Percentiles rank a stretch among this genome's conserved stretches.
These are phyloP conservation scores for Bradypus variegatus DNA, from an alignment of 2,797 vertebrate genomes.

Conservation along the genomic window DNA sequence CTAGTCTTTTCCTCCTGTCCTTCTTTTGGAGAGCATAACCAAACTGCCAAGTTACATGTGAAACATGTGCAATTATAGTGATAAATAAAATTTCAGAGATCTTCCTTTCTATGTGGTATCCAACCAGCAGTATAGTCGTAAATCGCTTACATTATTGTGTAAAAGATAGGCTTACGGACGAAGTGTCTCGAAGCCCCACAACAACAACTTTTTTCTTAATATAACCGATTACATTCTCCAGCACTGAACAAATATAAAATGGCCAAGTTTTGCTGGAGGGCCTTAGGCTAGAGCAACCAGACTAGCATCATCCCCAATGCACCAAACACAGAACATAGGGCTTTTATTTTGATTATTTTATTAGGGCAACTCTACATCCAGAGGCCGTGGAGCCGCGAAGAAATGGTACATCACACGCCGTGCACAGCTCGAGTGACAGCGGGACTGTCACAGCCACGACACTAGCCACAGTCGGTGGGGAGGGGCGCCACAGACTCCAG, in stretches of 20 bases:
- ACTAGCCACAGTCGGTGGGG: neutral
- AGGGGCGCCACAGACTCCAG: neutral
- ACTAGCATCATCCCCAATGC: neutral
- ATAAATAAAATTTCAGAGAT: neutral
- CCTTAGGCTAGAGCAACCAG: neutral
- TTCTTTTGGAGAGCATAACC: neutral
- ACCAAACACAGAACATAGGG: neutral
- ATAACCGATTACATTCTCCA: neutral
- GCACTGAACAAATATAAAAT: neutral
- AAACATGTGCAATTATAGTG: neutral
- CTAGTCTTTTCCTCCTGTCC: neutral
- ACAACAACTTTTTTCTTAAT: neutral
- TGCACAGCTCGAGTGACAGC: conserved; percentile 23
- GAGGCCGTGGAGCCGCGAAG: neutral
- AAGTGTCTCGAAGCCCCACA: neutral
- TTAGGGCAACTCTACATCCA: neutral
- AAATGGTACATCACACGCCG: neutral
- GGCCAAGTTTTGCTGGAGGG: neutral
- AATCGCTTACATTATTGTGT: neutral
- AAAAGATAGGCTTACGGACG: neutral
- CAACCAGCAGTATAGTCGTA: neutral
- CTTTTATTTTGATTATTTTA: conserved; percentile 41
- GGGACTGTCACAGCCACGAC: neutral
- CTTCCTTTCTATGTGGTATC: neutral
- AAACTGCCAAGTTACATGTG: neutral